A percentile compares a stretch with the other conserved stretches of the same genome.
These are phyloP conservation scores for Agrilus cyanescens DNA, from an alignment of 2,888 invertebrate species.

Conservation along the genomic window DNA sequence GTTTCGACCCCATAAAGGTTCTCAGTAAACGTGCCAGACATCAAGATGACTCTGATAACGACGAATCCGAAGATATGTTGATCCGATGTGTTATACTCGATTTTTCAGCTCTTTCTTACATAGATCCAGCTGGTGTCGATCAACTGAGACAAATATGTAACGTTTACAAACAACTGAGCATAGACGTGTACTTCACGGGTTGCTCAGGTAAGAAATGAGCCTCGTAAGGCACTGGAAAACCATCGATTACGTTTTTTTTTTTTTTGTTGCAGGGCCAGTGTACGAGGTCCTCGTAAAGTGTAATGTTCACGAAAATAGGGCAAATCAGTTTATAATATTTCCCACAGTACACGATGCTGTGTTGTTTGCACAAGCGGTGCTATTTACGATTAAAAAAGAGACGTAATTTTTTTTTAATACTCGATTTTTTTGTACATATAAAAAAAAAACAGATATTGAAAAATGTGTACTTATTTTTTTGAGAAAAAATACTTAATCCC, in stretches of 20 bases:
- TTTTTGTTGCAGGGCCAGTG: conserved; percentile 43
- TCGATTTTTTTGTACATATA: no score
- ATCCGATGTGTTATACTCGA: conserved; percentile 52
- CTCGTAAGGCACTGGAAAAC: no score
- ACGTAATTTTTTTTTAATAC: no score
- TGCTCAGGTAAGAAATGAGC: conserved; percentile 45
- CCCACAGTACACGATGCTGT: conserved; percentile 64
- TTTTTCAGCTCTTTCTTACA: conserved; percentile 54
- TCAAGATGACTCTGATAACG: conserved; percentile 2
- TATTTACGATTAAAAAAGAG: no score
- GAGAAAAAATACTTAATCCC: no score
- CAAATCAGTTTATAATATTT: conserved; percentile 46
- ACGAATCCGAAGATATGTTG: conserved; percentile 20
- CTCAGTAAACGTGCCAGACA: conserved; percentile 25
- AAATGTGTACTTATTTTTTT: no score
- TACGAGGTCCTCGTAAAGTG: conserved; percentile 52
- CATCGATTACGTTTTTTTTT: neutral
- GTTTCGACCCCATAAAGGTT: conserved; percentile 37
- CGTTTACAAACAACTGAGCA: conserved; percentile 43
- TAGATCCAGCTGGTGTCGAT: conserved; percentile 59
- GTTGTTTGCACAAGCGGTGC: conserved; percentile 27
- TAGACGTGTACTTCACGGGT: conserved; percentile 48
- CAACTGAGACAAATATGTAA: conserved; percentile 43
- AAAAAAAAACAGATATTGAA: no score
- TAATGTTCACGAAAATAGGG: conserved; percentile 42